Conservation (phyloP, 2,888 invertebrate species). For the Capitulum mitella region DNA sequence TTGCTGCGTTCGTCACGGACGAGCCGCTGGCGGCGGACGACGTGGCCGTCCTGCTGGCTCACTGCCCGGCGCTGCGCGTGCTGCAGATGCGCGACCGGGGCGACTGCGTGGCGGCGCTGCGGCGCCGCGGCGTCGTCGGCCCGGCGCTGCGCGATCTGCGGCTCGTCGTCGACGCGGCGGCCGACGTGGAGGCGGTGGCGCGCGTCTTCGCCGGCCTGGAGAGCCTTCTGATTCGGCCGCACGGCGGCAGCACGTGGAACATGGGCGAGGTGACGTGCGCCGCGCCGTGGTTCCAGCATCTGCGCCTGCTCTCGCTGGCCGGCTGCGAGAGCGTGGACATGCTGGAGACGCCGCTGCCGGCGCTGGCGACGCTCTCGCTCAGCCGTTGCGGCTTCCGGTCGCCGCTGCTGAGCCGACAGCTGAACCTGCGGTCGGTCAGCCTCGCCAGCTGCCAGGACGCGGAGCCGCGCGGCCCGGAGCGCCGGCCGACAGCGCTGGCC, state of each 20-base stretch:
- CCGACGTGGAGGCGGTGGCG: neutral
- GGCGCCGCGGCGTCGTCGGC: neutral
- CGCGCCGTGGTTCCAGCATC: neutral
- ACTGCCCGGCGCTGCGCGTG: neutral
- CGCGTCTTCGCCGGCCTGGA: neutral
- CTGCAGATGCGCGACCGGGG: neutral
- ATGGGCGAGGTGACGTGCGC: neutral
- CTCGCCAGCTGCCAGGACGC: neutral
- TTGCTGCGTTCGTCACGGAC: neutral
- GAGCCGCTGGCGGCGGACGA: neutral
- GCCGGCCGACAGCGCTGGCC: neutral
- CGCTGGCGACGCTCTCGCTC: neutral
- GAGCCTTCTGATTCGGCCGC: neutral
- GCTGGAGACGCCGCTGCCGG: neutral
- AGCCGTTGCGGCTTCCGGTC: neutral
- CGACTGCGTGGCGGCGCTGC: neutral
- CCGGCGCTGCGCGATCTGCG: neutral
- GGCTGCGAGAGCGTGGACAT: neutral
- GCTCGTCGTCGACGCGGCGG: neutral
- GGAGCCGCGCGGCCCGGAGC: neutral
- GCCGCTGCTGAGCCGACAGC: neutral
- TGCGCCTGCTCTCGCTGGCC: neutral
- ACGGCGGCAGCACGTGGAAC: neutral
- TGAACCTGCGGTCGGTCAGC: neutral
- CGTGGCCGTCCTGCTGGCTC: neutral